Conservation (phyloP, 2,797 vertebrate species). For the Calcarius lapponicus region DNA sequence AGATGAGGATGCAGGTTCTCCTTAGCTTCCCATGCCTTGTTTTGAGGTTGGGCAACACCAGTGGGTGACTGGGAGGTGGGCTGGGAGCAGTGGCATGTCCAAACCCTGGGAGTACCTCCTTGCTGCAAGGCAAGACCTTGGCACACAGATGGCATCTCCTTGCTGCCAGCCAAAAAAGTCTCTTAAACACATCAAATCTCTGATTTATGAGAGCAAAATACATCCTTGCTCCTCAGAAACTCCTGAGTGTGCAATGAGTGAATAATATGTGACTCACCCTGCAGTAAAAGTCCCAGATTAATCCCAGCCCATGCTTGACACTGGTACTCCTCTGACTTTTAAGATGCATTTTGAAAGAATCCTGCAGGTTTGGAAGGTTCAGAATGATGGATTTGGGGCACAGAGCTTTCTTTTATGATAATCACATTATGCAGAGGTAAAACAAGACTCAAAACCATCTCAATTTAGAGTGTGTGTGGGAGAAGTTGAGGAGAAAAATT, state of each 20-base stretch:
- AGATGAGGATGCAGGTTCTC: neutral
- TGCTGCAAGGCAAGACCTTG: neutral
- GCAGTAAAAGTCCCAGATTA: neutral
- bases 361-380: neutral
- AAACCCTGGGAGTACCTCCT: neutral
- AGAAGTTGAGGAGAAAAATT: neutral
- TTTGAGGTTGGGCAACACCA: neutral
- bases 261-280: neutral
- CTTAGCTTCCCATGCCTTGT: neutral
- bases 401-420: neutral
- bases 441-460: neutral
- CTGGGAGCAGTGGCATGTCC: neutral
- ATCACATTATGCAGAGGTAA: neutral
- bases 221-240: neutral
- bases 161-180: neutral
- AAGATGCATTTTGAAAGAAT: neutral
- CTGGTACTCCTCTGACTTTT: neutral
- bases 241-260: neutral
- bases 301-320: neutral
- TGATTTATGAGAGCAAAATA: neutral
- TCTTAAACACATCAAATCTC: neutral
- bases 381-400: neutral
- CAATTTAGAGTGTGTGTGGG: neutral
- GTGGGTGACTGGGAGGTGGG: neutral
- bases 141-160: neutral